Evolutionary conservation across 2,888 invertebrate genomes (phyloP).

Genomic region (Heliconius cydno): DNA sequence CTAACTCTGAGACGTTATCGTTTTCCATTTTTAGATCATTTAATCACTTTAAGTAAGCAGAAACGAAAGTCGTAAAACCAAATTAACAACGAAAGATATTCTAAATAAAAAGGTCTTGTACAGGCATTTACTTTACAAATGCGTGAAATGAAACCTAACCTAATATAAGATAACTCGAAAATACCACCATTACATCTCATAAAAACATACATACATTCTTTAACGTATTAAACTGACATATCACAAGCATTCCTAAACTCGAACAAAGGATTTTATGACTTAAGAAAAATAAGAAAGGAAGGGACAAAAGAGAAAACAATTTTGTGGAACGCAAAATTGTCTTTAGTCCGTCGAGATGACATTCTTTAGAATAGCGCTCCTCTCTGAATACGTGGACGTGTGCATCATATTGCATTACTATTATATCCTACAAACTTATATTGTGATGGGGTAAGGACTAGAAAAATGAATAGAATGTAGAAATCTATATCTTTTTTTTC

Average conservation of each 20-base stretch:
- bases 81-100: neutral
- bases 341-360: slow-evolving; percentile 40
- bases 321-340: slow-evolving; percentile 44
- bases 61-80: neutral
- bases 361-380: slow-evolving; percentile 46
- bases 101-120: neutral
- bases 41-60: no score
- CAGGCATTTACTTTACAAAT: neutral
- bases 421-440: neutral
- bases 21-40: no score
- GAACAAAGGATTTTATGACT: slow-evolving; percentile 43
- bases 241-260: slow-evolving; percentile 34
- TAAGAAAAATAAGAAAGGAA: slow-evolving; percentile 38
- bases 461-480: no score
- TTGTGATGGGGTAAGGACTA: no score
- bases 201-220: slow-evolving; percentile 19
- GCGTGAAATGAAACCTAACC: neutral
- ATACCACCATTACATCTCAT: slow-evolving; percentile 1
- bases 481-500: no score
- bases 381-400: slow-evolving; percentile 18
- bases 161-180: neutral
- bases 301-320: slow-evolving; percentile 39
- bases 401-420: slow-evolving; percentile 28
- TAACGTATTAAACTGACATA: slow-evolving; percentile 36
- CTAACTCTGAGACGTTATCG: no score